phyloP scores from a whole-genome alignment of 2,888 invertebrate genomes.

The Acleris sparsana region DNA sequence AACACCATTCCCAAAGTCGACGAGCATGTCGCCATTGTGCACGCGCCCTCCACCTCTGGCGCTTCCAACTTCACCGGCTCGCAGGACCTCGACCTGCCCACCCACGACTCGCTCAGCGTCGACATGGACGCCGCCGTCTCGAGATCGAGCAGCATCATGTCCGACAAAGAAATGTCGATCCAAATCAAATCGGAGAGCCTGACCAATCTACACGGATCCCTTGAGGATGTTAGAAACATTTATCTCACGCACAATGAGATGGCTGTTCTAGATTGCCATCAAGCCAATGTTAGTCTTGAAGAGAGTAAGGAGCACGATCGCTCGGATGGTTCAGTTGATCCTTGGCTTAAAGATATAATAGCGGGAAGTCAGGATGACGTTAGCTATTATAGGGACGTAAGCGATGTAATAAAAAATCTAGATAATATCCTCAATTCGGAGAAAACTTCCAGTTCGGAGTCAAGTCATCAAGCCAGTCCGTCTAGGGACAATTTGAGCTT shows the following conservation, averaged over 20 bases:
- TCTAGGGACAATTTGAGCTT: slow-evolving; percentile 76
- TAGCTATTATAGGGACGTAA: slow-evolving; percentile 84
- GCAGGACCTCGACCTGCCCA: slow-evolving; percentile 59
- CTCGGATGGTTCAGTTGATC: slow-evolving; percentile 80
- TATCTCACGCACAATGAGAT: slow-evolving; percentile 76
- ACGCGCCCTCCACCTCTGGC: slow-evolving; percentile 68
- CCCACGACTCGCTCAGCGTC: slow-evolving; percentile 64
- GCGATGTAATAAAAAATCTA: slow-evolving; percentile 85
- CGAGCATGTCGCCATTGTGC: slow-evolving; percentile 76
- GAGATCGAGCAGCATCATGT: slow-evolving; percentile 73
- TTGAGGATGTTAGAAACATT: slow-evolving; percentile 83
- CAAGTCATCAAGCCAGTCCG: slow-evolving; percentile 82
- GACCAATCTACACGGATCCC: slow-evolving; percentile 87
- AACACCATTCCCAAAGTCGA: slow-evolving; percentile 85
- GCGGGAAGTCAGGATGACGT: slow-evolving; percentile 84
- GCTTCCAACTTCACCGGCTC: slow-evolving; percentile 61
- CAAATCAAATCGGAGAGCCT: slow-evolving; percentile 81
- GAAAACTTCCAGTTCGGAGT: slow-evolving; percentile 84
- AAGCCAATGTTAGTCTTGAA: slow-evolving; percentile 63
- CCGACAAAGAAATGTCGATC: slow-evolving; percentile 68
- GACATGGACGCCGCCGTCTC: slow-evolving; percentile 71
- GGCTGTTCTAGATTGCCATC: slow-evolving; percentile 69
- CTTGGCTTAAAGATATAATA: slow-evolving; percentile 85
- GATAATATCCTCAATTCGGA: slow-evolving; percentile 85
- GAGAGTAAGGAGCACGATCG: slow-evolving; percentile 63